Conservation (phyloP, 2,113 vertebrate genomes). For the Eudorcas thomsonii region DNA sequence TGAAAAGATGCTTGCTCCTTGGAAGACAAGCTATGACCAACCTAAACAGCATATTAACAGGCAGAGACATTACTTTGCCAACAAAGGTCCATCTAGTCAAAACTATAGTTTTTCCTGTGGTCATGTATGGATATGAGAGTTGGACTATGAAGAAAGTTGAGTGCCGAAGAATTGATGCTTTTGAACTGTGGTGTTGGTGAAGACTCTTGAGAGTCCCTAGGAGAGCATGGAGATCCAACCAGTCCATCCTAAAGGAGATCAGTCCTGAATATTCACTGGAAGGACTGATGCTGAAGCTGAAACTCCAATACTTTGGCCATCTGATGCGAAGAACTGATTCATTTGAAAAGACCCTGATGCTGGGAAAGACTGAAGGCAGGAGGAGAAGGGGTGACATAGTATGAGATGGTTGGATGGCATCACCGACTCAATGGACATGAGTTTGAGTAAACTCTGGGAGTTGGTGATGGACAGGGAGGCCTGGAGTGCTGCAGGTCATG, state of each 20-base stretch:
- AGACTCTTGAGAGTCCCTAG: not conserved
- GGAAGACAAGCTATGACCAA: not conserved
- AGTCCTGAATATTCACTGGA: not conserved
- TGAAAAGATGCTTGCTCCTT: not conserved
- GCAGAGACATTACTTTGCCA: not conserved
- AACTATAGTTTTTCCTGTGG: not conserved
- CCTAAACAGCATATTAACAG: not conserved
- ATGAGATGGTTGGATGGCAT: not conserved
- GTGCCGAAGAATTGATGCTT: not conserved
- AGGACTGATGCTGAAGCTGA: not conserved
- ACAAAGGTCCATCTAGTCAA: not conserved
- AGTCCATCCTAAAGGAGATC: not conserved
- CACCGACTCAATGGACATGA: not conserved
- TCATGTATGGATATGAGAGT: not conserved
- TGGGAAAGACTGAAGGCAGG: not conserved
- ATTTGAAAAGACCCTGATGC: not conserved
- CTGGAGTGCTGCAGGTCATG: not conserved
- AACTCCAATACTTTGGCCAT: not conserved
- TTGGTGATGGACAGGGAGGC: not conserved
- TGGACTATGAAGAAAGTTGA: not conserved
- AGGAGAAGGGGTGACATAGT: not conserved
- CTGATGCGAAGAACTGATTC: fast-evolving
- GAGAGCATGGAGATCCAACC: not conserved
- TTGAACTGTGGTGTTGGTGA: not conserved
- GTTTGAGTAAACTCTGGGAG: not conserved